Evolutionary conservation across 64 coral and sea anemone species (phyloP), one percentile per base, ranked within the genome.

Genomic region (Exaiptasia diaphana): DNA sequence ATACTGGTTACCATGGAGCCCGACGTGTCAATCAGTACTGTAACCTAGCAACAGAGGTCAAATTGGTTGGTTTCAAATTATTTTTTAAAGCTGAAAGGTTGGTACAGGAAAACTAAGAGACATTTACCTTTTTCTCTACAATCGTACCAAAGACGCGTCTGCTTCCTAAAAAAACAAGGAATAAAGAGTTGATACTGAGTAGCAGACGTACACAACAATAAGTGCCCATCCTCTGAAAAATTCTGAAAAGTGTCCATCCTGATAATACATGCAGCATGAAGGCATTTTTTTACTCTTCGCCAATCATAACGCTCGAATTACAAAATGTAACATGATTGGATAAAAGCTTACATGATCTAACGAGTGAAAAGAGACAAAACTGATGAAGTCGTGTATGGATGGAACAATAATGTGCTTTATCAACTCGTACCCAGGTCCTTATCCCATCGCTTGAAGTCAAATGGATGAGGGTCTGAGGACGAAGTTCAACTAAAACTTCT

Each of bases 1-100:
- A 99, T 92, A 69, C 95, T 99, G 59, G 75, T 92, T 41, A 85
- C 85, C 95, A 99, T 99, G 40, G 95, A 99, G 17, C 85, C 89
- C n/a, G 95, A 99, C 1, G 90, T 99, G 75, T 92, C 95, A 21
- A 99, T 83, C 46, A 99, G 37, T 23, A 99, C 80, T 46, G 70
- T 73, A 17, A 99, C 88, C 93, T 97, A 73, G 69, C 41, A 73
- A 73, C 69, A 20, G 31, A 20, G 38, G 15, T 18, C 31, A 32
- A 65, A 1, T 4, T 12, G 0, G 15, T 65, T 3, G 18, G n/a
- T 34, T 36, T 65, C 18, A 31, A 2, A 10, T 65, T 35, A 8
- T 65, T 34, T 35, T 65, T 23, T 15, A 55, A 65, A 20, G 61
- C 32, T 35, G 30, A 3, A 35, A n/a, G n/a, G n/a, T n/a, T n/a